phyloP scores from a whole-genome alignment of 2,113 vertebrate genomes.

The Calyptommatus sinebrachiatus region DNA sequence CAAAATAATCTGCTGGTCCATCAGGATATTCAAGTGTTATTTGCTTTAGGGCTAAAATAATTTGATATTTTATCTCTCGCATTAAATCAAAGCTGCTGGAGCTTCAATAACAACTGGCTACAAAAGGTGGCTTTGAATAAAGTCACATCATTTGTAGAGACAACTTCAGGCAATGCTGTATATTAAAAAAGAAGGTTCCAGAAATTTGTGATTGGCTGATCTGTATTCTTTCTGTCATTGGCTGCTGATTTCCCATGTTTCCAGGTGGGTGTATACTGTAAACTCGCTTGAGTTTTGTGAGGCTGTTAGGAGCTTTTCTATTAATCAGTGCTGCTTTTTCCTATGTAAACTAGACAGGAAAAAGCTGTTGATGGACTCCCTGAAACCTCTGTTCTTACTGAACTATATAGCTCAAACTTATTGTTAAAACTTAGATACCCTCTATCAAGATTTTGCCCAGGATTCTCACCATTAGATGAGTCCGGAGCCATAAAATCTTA shows the following conservation, averaged over 20 bases:
- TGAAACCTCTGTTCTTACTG: too few species aligned
- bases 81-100: conserved; percentile 11
- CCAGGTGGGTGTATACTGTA: too few species aligned
- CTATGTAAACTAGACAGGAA: too few species aligned
- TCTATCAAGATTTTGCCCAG: neutral
- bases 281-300: too few species aligned
- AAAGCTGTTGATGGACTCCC: too few species aligned
- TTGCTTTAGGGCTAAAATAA: conserved; percentile 7
- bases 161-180: neutral
- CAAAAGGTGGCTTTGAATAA: conserved; percentile 7
- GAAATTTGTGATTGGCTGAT: neutral
- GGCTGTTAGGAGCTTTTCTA: too few species aligned
- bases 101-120: conserved; percentile 5
- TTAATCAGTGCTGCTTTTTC: too few species aligned
- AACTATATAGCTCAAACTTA: too few species aligned
- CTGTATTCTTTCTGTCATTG: too few species aligned
- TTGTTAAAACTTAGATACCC: too few species aligned
- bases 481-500: neutral
- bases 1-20: conserved; percentile 21
- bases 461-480: neutral
- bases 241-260: too few species aligned
- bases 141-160: conserved; percentile 19
- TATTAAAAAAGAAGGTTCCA: neutral
- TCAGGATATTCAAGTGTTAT: neutral
- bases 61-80: conserved; percentile 15